A percentile compares a stretch with the other conserved stretches of the same genome.
Evolutionary conservation across 2,797 vertebrate genomes (phyloP).

Genomic region (Sphenopsis melanotis): DNA sequence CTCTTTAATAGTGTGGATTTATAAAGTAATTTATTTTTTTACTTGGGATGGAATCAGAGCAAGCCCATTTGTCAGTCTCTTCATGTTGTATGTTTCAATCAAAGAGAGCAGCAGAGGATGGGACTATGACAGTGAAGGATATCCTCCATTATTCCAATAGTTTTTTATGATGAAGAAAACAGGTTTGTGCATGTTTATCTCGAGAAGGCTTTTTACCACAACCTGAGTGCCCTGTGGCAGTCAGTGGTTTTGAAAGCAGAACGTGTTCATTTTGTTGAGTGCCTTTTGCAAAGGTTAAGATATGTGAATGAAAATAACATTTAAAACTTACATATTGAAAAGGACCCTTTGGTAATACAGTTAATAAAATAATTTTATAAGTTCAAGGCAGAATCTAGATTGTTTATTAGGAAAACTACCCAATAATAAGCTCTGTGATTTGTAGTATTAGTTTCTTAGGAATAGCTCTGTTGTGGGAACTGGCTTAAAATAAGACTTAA

Average conservation of each 20-base stretch:
- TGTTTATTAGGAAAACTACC: not conserved
- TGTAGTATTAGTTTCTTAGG: not conserved
- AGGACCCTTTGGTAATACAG: not conserved
- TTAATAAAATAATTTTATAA: not conserved
- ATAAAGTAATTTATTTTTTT: not conserved
- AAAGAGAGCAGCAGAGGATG: not conserved
- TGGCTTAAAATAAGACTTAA: not conserved
- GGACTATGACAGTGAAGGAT: not conserved
- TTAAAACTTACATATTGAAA: not conserved
- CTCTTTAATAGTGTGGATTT: not conserved
- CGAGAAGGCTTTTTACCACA: not conserved
- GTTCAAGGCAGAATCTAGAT: not conserved
- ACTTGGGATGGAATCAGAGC: not conserved
- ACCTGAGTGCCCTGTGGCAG: rapidly evolving
- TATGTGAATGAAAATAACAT: not conserved
- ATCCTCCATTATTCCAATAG: not conserved
- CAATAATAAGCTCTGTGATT: not conserved
- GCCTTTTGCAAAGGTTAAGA: not conserved
- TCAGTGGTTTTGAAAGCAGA: not conserved
- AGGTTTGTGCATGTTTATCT: not conserved
- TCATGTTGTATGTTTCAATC: not conserved
- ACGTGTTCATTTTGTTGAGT: not conserved
- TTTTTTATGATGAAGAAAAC: not conserved
- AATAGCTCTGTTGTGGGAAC: not conserved
- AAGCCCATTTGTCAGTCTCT: not conserved